Evolutionary conservation across 2,797 vertebrate genomes (phyloP).

Genomic region (Sitta carolinensis): DNA sequence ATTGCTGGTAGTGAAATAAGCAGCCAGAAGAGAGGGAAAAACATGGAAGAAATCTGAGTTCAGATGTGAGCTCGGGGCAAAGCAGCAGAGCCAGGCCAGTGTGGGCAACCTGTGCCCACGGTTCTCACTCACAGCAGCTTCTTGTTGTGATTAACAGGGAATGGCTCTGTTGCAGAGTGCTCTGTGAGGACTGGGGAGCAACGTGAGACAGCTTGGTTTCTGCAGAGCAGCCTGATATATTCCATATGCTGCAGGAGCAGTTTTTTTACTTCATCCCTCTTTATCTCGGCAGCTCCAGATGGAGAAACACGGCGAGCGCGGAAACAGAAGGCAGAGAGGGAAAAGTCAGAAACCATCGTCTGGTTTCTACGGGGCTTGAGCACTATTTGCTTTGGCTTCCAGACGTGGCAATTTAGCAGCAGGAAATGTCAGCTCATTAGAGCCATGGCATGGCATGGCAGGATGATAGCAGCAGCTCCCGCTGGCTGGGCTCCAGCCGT

Average conservation of each 20-base stretch:
- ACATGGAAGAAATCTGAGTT: neutral
- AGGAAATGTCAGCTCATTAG: constrained; percentile 79
- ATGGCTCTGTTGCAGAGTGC: neutral
- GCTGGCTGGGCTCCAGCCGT: constrained; percentile 57
- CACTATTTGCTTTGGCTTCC: constrained; percentile 73
- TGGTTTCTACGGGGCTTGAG: constrained; percentile 54
- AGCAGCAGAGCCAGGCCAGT: neutral
- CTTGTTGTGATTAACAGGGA: neutral
- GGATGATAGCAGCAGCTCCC: constrained; percentile 41
- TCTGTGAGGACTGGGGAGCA: neutral
- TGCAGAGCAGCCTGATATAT: neutral
- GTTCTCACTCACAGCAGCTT: fast-evolving
- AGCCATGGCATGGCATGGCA: constrained; percentile 58
- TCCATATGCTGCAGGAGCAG: constrained; percentile 11
- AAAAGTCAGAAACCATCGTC: constrained; percentile 62
- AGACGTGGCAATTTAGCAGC: constrained; percentile 63
- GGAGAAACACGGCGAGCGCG: neutral
- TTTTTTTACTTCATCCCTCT: neutral
- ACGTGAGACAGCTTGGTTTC: neutral
- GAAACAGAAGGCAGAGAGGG: constrained; percentile 52
- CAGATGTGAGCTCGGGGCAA: neutral
- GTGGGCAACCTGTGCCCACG: fast-evolving
- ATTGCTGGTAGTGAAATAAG: neutral
- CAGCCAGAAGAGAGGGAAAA: neutral
- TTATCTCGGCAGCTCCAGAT: neutral